Conservation (phyloP, 2,113 vertebrate genomes). For the Megatriorchis doriae region DNA sequence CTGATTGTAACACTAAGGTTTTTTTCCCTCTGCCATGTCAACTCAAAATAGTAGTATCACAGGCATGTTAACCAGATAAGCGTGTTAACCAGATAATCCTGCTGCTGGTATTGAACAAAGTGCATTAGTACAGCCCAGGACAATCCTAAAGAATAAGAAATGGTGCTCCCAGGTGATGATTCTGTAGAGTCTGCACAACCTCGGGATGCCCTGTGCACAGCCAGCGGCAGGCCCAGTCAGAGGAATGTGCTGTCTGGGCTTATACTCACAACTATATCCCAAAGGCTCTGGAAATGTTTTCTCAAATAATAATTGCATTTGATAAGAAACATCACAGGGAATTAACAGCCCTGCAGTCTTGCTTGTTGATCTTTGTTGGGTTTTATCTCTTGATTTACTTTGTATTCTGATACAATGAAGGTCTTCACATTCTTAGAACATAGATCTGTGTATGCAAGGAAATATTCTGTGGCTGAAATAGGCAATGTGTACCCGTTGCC, state of each 20-base stretch:
- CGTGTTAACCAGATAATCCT: background rate
- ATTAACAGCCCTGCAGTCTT: background rate
- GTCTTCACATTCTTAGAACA: background rate
- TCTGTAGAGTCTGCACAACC: background rate
- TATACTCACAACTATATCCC: background rate
- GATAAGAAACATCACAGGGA: background rate
- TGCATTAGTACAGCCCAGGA: background rate
- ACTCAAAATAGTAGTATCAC: background rate
- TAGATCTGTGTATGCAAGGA: background rate
- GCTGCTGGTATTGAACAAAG: background rate
- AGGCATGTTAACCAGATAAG: background rate
- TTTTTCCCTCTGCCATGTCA: background rate
- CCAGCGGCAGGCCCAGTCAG: background rate
- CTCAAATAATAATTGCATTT: background rate
- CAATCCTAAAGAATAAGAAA: background rate
- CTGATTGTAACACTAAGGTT: background rate
- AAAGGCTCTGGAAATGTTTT: background rate
- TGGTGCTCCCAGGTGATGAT: background rate
- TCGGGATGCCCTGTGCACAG: accelerated
- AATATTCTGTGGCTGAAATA: background rate
- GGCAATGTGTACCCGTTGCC: background rate
- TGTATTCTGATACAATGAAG: background rate
- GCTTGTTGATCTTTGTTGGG: background rate
- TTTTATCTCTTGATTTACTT: background rate
- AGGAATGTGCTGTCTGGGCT: background rate